Percentiles rank a stretch among this genome's conserved stretches.
Evolutionary conservation across 2,797 vertebrate genomes (phyloP).

Genomic region (Hemibagrus guttatus): DNA sequence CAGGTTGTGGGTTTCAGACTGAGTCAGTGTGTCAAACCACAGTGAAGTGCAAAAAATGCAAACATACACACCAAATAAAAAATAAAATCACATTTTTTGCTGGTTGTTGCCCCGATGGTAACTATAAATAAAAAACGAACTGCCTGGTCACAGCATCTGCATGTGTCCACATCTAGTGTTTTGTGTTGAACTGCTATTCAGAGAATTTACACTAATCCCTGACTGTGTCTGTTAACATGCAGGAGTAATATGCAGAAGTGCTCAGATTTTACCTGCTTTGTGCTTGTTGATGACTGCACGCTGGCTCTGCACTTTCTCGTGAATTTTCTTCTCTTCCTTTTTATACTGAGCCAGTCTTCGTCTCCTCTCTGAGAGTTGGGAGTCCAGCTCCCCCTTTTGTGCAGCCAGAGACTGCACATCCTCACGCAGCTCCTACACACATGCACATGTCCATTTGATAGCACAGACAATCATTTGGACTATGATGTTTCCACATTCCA

Average conservation of each 20-base stretch:
- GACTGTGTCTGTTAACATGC: neutral
- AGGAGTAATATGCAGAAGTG: neutral
- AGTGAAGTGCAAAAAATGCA: neutral
- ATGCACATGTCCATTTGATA: neutral
- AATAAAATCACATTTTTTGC: neutral
- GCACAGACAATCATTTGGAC: neutral
- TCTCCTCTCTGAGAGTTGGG: slow-evolving; percentile 76
- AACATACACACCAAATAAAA: neutral
- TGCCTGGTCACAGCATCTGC: neutral
- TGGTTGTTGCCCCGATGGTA: neutral
- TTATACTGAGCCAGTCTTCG: slow-evolving; percentile 68
- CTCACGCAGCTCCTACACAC: slow-evolving; percentile 73
- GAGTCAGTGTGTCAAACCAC: neutral
- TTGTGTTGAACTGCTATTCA: neutral
- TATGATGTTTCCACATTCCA: neutral
- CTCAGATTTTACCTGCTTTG: slow-evolving; percentile 72
- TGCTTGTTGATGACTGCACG: slow-evolving; percentile 72
- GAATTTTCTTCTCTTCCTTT: slow-evolving; percentile 74
- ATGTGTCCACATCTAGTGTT: neutral
- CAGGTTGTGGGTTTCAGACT: neutral
- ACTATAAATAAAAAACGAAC: neutral
- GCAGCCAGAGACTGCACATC: slow-evolving; percentile 73
- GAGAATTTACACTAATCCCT: neutral
- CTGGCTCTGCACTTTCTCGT: slow-evolving; percentile 72
- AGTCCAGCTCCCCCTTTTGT: slow-evolving; percentile 78